phyloP scores from a whole-genome alignment of 2,797 vertebrate species.

The Scomberomorus guttatus region DNA sequence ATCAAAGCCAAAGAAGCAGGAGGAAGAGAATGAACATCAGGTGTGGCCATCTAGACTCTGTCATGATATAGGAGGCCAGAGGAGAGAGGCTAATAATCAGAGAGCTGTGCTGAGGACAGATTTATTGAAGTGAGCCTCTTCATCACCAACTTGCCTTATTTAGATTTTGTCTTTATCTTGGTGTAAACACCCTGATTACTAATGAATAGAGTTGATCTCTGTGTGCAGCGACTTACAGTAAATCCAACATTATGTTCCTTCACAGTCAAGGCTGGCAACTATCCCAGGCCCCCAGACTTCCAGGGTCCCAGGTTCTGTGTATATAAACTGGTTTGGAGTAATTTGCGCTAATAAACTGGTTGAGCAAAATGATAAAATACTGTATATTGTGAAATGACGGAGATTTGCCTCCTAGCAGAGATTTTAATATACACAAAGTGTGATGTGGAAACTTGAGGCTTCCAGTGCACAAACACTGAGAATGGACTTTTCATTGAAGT shows the following conservation, averaged over 20 bases:
- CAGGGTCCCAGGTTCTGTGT: not conserved
- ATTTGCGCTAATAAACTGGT: no score
- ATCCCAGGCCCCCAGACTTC: not conserved
- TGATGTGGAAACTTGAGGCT: no score
- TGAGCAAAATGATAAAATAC: no score
- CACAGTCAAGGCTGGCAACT: not conserved
- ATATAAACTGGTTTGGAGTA: not conserved
- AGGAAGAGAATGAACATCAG: constrained; percentile 49
- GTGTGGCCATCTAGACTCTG: constrained; percentile 16
- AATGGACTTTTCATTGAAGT: no score
- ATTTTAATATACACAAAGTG: no score
- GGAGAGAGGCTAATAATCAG: constrained; percentile 4
- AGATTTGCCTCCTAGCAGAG: no score
- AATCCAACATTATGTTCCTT: not conserved
- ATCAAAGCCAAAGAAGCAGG: constrained; percentile 69
- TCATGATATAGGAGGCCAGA: not conserved
- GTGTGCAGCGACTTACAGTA: constrained; percentile 6
- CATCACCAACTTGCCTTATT: constrained; percentile 33
- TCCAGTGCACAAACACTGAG: no score
- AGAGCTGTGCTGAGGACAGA: constrained; percentile 9
- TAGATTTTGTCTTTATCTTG: constrained; percentile 35
- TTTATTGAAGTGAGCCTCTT: constrained; percentile 29
- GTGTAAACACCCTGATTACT: constrained; percentile 25
- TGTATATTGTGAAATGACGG: no score
- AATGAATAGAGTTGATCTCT: constrained; percentile 3